phyloP scores from a whole-genome alignment of 2,888 invertebrate genomes.

The Hypsopygia costalis region DNA sequence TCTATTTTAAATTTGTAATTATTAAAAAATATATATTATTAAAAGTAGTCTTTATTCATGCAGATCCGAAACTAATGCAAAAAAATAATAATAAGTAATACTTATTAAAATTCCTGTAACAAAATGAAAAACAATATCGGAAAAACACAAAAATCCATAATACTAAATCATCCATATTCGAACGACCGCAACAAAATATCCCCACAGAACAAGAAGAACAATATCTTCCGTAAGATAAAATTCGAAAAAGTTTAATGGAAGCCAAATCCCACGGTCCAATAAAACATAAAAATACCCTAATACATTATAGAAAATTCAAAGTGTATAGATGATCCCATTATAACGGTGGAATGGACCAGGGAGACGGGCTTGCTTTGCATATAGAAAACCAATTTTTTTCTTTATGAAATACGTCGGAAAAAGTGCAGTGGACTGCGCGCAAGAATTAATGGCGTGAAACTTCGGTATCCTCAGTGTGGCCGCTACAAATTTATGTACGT shows the following conservation, averaged over 20 bases:
- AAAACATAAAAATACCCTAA: constrained; percentile 69
- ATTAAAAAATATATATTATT: too few relatives aligned
- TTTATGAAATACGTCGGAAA: constrained; percentile 10
- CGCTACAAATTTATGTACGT: constrained; percentile 60
- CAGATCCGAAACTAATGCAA: too few relatives aligned
- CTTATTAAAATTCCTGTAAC: too few relatives aligned
- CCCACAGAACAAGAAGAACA: constrained; percentile 37
- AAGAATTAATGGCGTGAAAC: constrained; percentile 76
- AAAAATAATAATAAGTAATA: too few relatives aligned
- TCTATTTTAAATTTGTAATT: too few relatives aligned
- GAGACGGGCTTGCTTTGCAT: constrained; percentile 50
- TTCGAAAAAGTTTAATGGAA: constrained; percentile 71
- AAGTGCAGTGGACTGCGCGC: constrained; percentile 67
- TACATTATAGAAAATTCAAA: constrained; percentile 63
- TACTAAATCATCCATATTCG: constrained; percentile 4
- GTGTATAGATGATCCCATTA: constrained; percentile 64
- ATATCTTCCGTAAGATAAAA: constrained; percentile 76
- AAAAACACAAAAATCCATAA: constrained; percentile 2
- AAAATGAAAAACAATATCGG: background rate
- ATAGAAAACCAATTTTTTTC: constrained; percentile 60
- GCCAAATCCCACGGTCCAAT: constrained; percentile 64
- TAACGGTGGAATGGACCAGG: constrained; percentile 51
- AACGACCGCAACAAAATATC: background rate
- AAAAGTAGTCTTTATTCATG: too few relatives aligned
- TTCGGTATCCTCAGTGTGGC: constrained; percentile 38